phyloP scores from a whole-genome alignment of 92 coral and sea anemone species.

The Metridium senile region DNA sequence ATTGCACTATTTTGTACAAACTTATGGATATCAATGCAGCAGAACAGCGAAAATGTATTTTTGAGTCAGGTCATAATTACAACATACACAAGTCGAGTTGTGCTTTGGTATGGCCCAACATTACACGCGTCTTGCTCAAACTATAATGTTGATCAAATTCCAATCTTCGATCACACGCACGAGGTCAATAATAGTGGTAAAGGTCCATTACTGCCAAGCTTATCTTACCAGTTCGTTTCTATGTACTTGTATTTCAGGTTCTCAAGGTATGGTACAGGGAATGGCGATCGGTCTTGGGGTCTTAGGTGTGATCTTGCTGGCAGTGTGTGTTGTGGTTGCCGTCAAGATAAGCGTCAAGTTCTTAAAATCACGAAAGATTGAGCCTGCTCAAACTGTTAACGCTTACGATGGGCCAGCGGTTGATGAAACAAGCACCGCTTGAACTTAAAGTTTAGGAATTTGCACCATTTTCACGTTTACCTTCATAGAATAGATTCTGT shows the following conservation, averaged over 20 bases:
- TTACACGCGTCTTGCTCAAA: too few relatives aligned
- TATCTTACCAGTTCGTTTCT: neutral
- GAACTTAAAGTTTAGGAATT: neutral
- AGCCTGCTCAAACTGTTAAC: neutral
- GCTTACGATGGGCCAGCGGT: slow-evolving; percentile 2
- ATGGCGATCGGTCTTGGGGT: neutral
- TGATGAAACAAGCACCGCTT: neutral
- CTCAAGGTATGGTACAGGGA: neutral
- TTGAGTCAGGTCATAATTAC: too few relatives aligned
- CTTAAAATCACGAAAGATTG: neutral
- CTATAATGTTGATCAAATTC: too few relatives aligned
- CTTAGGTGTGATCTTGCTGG: neutral
- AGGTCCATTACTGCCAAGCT: neutral
- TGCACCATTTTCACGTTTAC: too few relatives aligned
- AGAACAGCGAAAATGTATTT: neutral
- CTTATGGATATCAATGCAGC: too few relatives aligned
- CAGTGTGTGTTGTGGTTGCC: neutral
- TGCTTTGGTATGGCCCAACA: too few relatives aligned
- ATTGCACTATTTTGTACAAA: too few relatives aligned
- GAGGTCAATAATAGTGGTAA: neutral
- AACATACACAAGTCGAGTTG: too few relatives aligned
- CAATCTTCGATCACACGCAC: neutral
- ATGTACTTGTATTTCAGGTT: neutral
- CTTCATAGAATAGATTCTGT: too few relatives aligned
- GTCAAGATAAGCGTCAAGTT: neutral